Evolutionary conservation across 2,888 invertebrate species (phyloP).

Genomic region (Drosophila helvetica): DNA sequence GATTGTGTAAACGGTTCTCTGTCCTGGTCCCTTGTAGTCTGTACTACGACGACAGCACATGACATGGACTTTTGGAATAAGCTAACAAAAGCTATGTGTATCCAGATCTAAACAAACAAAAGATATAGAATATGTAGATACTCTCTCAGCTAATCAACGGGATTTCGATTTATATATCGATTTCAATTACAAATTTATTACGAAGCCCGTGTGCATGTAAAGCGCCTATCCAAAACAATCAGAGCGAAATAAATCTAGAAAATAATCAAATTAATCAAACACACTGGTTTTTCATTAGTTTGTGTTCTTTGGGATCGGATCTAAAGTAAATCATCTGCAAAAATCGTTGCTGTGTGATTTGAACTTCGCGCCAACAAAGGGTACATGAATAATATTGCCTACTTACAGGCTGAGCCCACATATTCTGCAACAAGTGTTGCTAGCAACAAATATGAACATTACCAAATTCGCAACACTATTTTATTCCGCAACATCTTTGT

Average conservation of each 20-base stretch:
- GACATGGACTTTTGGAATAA: conserved; percentile 27
- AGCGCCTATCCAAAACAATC: conserved; percentile 72
- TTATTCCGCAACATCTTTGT: too few relatives aligned
- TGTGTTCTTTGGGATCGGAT: too few relatives aligned
- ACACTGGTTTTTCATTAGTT: too few relatives aligned
- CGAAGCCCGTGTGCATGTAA: conserved; percentile 55
- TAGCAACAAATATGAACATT: too few relatives aligned
- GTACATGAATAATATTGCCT: too few relatives aligned
- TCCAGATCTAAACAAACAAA: conserved; percentile 23
- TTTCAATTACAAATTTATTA: conserved; percentile 47
- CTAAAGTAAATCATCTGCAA: too few relatives aligned
- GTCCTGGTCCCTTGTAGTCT: conserved; percentile 19
- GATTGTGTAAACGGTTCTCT: conserved; percentile 21
- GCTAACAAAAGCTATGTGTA: conserved; percentile 30
- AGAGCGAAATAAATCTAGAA: conserved; percentile 74
- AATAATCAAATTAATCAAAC: conserved; percentile 50
- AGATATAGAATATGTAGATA: conserved; percentile 28
- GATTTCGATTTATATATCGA: conserved; percentile 24
- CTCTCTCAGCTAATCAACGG: conserved; percentile 31
- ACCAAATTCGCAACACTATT: too few relatives aligned
- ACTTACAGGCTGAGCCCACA: too few relatives aligned
- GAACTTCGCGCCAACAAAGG: too few relatives aligned
- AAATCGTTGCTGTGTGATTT: too few relatives aligned
- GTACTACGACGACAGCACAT: conserved; percentile 28
- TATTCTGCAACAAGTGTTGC: too few relatives aligned